A percentile compares a stretch with the other conserved stretches of the same genome.
Conservation (phyloP, 2,888 invertebrate genomes). For the Diarsia brunnea region DNA sequence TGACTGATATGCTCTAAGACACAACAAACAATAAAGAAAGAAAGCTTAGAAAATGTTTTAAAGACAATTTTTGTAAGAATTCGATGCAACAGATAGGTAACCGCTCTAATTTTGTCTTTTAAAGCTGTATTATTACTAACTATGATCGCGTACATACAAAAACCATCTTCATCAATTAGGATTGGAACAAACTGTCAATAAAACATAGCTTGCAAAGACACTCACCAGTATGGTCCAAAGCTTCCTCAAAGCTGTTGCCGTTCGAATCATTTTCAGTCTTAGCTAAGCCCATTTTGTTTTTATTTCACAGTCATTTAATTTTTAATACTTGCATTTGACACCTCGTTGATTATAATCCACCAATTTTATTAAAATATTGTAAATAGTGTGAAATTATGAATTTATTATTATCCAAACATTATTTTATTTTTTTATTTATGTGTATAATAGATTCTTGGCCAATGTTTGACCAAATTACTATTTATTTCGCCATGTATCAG, state of each 20-base stretch:
- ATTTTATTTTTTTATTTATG: not conserved
- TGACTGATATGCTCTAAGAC: too few species aligned
- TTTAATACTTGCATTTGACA: not conserved
- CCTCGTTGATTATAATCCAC: not conserved
- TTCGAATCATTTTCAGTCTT: constrained; percentile 21
- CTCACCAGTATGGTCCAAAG: constrained; percentile 56
- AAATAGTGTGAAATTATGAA: not conserved
- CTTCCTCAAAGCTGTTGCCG: constrained; percentile 48
- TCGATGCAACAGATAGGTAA: not conserved
- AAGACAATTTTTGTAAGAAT: not conserved
- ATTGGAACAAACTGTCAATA: not conserved
- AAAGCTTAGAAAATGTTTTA: too few species aligned
- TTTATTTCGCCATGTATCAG: not conserved
- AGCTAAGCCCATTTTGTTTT: constrained; percentile 36
- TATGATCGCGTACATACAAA: not conserved
- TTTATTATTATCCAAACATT: not conserved
- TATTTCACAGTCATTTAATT: not conserved
- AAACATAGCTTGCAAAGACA: constrained; percentile 3
- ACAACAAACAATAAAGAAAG: too few species aligned
- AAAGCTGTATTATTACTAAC: not conserved
- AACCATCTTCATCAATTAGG: not conserved
- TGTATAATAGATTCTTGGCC: not conserved
- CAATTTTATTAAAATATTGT: not conserved
- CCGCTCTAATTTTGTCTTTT: not conserved
- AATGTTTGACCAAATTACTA: not conserved